Evolutionary conservation across 2,888 invertebrate species (phyloP).

Genomic region (Harpalus rubripes): DNA sequence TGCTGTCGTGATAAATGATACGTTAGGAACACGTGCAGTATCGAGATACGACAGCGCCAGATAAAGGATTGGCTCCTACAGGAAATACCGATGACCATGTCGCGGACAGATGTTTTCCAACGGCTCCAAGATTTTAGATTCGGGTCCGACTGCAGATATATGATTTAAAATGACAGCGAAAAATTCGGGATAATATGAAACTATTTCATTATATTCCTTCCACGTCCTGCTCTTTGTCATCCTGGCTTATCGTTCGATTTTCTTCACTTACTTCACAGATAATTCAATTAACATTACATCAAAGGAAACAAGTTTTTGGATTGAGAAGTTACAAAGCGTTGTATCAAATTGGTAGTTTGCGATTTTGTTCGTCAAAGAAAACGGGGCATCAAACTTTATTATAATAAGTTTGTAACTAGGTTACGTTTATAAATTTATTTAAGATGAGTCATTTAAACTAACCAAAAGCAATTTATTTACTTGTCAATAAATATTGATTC

Average conservation of each 20-base stretch:
- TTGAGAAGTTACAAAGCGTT: too few species aligned
- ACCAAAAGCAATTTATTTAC: too few species aligned
- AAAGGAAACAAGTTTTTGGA: not conserved
- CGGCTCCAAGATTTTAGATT: slow-evolving; percentile 41
- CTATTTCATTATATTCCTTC: slow-evolving; percentile 30
- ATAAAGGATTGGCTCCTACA: slow-evolving; percentile 45
- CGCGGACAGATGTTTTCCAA: slow-evolving; percentile 49
- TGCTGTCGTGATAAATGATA: slow-evolving; percentile 58
- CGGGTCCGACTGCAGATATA: slow-evolving; percentile 1
- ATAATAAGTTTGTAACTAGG: too few species aligned
- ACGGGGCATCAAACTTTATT: too few species aligned
- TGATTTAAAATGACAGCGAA: slow-evolving; percentile 42
- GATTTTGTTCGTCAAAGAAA: too few species aligned
- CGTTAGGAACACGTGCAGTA: slow-evolving; percentile 52
- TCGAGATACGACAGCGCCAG: slow-evolving; percentile 52
- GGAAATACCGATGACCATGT: slow-evolving; percentile 52
- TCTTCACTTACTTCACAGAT: not conserved
- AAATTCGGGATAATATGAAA: slow-evolving; percentile 33
- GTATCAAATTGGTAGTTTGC: too few species aligned
- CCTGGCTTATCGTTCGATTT: not conserved
- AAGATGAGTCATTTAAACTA: too few species aligned
- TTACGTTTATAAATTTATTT: too few species aligned
- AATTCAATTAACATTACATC: not conserved
- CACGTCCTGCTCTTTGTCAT: not conserved
- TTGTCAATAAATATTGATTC: too few species aligned